These are phyloP conservation scores for Sylvicapra grimmia DNA, from an alignment of 2,113 vertebrate genomes.

Conservation along the genomic window DNA sequence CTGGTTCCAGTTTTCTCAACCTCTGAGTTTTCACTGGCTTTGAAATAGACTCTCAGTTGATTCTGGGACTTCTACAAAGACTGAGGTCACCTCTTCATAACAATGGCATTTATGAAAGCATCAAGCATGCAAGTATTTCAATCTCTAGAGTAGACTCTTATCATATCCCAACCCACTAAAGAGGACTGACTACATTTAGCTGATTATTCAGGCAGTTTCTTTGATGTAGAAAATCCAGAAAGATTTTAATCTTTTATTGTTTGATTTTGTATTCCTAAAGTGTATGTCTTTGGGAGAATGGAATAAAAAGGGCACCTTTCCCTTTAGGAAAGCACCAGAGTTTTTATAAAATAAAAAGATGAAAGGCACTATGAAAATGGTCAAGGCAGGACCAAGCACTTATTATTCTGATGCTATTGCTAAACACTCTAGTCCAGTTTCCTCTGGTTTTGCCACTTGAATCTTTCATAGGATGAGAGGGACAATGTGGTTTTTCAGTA, in stretches of 20 bases:
- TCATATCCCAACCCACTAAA: background rate
- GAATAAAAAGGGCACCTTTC: background rate
- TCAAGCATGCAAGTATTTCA: background rate
- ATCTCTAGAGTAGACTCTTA: background rate
- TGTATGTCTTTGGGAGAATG: background rate
- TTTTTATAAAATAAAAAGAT: background rate
- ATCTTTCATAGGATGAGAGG: background rate
- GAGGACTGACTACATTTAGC: background rate
- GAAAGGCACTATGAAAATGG: background rate
- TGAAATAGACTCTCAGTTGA: background rate
- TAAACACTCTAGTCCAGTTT: background rate
- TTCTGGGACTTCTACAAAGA: slow-evolving; percentile 43
- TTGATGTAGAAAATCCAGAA: background rate
- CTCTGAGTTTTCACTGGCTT: background rate
- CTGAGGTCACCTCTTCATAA: background rate
- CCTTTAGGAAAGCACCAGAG: background rate
- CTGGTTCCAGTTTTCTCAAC: background rate
- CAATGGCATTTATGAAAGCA: background rate
- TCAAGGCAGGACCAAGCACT: background rate
- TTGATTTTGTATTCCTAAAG: background rate
- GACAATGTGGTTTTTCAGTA: background rate
- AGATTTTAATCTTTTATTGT: background rate
- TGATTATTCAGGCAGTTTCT: slow-evolving; percentile 38
- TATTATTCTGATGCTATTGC: background rate
- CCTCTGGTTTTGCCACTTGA: background rate